Evolutionary conservation across 2,888 invertebrate species (phyloP), one percentile per base, ranked within the genome.

Genomic region (Cremastinae sp.): DNA sequence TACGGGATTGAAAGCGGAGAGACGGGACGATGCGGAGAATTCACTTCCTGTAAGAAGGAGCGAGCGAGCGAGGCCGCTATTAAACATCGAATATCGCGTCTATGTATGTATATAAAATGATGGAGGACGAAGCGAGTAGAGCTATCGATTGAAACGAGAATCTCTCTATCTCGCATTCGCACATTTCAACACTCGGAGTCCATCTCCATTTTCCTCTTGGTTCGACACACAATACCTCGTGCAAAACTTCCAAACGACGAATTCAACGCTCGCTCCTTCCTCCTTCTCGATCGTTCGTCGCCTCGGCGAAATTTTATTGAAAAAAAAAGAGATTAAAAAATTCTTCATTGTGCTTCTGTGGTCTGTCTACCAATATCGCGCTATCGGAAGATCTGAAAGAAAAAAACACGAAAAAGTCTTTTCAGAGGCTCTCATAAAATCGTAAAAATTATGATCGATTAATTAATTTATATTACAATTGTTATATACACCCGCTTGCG

Each of bases 171-270:
- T 66, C 56, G 41, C 68, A 22, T 66, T 75, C 68, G 39, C 49
- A 45, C 58, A 59, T 69, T 68, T 53, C 55, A 39, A 66, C 72
- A 65, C 59, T 45, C 45, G 28, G n/a, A 51, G 53, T 69, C 68
- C 71, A 69, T 69, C 76, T 69, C 64, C 73, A 69, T 76, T 69
- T 70, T 65, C 65, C 69, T 70, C 28, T 28, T 28, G 28, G 28
- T 28, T 28, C 51, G 59, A 22, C 61, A 73, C 69, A 77, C 76
- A 74, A 77, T 77, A 65, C 72, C 59, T 65, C 28, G 28, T 28
- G 69, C 59, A 73, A n/a, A n/a, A n/a, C 73, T 77, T 70, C 76
- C 73, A 77, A 73, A 73, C 76, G 69, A 70, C 69, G 70, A 70
- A 69, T 73, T 55, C 73, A 49, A 9, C 58, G 47, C 39, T 4